These are phyloP conservation scores for Anneissia japonica DNA, from an alignment of 35 echinoderm and acorn worm species.

Conservation along the genomic window DNA sequence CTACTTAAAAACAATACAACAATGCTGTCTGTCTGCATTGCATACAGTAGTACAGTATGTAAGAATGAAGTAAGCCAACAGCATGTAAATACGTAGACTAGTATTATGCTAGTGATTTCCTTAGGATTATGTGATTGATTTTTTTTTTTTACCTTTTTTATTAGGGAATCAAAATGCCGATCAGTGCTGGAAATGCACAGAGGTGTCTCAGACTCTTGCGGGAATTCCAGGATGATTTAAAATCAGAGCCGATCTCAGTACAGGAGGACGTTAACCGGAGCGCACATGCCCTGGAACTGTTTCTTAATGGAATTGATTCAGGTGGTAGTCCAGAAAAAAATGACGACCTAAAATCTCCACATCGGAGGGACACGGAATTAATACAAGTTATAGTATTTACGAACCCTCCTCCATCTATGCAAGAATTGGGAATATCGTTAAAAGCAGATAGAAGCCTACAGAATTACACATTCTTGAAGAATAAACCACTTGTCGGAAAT, in stretches of 20 bases:
- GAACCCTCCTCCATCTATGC: constrained; percentile 33
- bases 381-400: constrained; percentile 39
- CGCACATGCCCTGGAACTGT: constrained; percentile 23
- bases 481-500: constrained; percentile 42
- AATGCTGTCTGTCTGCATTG: too few species aligned
- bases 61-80: too few species aligned
- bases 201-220: constrained; percentile 38
- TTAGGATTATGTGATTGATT: neutral
- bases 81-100: too few species aligned
- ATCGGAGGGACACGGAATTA: constrained; percentile 34
- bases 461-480: neutral
- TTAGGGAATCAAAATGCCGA: constrained; percentile 52
- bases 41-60: too few species aligned
- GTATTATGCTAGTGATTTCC: too few species aligned
- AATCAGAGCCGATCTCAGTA: neutral
- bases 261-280: constrained; percentile 28
- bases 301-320: constrained; percentile 37
- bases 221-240: constrained; percentile 22
- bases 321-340: neutral
- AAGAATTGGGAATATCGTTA: constrained; percentile 57
- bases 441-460: neutral
- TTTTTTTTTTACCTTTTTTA: neutral
- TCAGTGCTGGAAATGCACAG: constrained; percentile 54
- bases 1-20: too few species aligned
- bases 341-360: neutral